Conservation (phyloP, 1,140 invertebrate genomes). For the Camponotus vicinus region DNA sequence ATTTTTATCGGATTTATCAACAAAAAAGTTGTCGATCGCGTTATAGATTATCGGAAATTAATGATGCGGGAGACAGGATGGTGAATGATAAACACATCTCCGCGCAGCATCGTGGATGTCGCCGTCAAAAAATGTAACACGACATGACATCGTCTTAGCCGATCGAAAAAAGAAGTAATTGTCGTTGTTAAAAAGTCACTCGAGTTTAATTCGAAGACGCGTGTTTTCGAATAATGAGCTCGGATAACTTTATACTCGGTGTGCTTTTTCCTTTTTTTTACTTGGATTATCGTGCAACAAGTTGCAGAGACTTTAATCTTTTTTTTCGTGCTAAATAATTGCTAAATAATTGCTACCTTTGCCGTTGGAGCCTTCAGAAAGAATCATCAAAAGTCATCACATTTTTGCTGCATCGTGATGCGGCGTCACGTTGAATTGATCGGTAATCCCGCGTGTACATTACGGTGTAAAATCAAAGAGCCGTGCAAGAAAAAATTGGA, state of each 20-base stretch:
- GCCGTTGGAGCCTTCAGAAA: neutral
- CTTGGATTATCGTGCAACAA: neutral
- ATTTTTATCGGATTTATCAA: neutral
- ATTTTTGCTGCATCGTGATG: neutral
- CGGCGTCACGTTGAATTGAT: constrained; percentile 3
- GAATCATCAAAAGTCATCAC: neutral
- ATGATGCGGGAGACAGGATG: constrained; percentile 36
- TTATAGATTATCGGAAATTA: constrained; percentile 55
- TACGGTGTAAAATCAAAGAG: neutral
- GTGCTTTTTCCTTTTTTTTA: neutral
- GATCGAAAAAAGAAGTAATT: constrained; percentile 50
- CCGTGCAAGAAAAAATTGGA: constrained; percentile 32
- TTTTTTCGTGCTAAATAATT: neutral
- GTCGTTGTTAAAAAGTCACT: neutral
- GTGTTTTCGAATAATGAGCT: constrained; percentile 9
- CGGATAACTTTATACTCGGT: neutral
- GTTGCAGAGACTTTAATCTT: neutral
- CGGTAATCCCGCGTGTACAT: constrained; percentile 21
- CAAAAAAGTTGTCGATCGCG: constrained; percentile 12
- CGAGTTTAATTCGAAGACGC: neutral
- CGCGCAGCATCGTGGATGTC: constrained; percentile 33
- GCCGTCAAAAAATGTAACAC: constrained; percentile 21
- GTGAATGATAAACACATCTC: constrained; percentile 16
- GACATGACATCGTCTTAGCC: constrained; percentile 8
- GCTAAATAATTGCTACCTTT: neutral